phyloP scores from a whole-genome alignment of 2,888 invertebrate species.

The Nasonovia ribisnigri region DNA sequence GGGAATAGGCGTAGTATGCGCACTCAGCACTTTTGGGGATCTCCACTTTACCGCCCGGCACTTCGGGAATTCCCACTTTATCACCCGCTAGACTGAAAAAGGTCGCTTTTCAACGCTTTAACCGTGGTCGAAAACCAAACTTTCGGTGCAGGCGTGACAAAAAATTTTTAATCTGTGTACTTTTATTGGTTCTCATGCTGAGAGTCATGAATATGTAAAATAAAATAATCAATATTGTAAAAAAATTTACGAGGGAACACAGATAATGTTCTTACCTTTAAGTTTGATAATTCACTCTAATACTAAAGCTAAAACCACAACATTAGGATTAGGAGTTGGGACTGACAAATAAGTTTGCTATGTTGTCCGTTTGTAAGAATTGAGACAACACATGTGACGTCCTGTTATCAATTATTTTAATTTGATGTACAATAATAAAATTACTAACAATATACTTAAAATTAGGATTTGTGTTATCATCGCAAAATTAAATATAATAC shows the following conservation, averaged over 20 bases:
- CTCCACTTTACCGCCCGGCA: no score
- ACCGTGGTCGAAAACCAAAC: no score
- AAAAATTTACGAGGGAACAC: background rate
- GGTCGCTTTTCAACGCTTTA: no score
- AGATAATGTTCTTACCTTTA: background rate
- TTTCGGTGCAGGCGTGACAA: no score
- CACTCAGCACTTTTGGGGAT: no score
- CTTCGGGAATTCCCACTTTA: no score
- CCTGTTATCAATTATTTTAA: background rate
- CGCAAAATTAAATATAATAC: background rate
- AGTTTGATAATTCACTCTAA: no score
- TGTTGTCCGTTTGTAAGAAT: background rate
- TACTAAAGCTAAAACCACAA: no score
- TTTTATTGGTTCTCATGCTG: background rate
- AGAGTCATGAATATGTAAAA: background rate
- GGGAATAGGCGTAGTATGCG: no score
- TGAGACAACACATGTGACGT: background rate
- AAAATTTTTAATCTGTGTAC: background rate
- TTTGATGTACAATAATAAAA: no score
- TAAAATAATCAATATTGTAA: background rate
- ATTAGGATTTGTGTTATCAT: background rate
- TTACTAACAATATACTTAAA: background rate
- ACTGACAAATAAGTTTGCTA: background rate
- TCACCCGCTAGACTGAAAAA: no score
- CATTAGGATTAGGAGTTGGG: no score